phyloP scores from a whole-genome alignment of 1,140 invertebrate species.

The Brachionus asplanchnoidis region DNA sequence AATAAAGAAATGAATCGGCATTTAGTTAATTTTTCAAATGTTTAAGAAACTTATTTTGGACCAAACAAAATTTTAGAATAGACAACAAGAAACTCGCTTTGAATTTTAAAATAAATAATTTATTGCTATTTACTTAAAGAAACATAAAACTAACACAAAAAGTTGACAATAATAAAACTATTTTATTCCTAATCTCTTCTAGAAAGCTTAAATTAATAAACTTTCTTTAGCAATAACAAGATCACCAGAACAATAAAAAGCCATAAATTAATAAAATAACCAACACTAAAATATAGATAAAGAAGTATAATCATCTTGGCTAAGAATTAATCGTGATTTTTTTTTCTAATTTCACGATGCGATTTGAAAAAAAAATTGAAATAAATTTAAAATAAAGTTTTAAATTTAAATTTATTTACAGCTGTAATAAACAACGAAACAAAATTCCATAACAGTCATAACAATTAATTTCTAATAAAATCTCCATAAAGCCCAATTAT shows the following conservation, averaged over 20 bases:
- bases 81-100: not conserved
- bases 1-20: not conserved
- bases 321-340: not conserved
- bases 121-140: constrained; percentile 21
- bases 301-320: not conserved
- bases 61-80: not conserved
- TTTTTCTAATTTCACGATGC: not conserved
- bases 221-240: constrained; percentile 33
- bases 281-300: not conserved
- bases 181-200: constrained; percentile 1
- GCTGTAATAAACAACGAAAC: not conserved
- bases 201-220: not conserved
- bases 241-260: constrained; percentile 14
- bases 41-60: not conserved
- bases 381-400: not conserved
- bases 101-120: not conserved
- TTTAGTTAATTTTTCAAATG: not conserved
- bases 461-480: not conserved
- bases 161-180: constrained; percentile 30
- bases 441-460: not conserved
- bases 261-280: constrained; percentile 12
- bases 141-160: not conserved
- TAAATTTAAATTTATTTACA: not conserved
- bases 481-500: not conserved
- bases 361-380: not conserved